Evolutionary conservation across 2,888 invertebrate species (phyloP).

Genomic region (Allacma fusca): DNA sequence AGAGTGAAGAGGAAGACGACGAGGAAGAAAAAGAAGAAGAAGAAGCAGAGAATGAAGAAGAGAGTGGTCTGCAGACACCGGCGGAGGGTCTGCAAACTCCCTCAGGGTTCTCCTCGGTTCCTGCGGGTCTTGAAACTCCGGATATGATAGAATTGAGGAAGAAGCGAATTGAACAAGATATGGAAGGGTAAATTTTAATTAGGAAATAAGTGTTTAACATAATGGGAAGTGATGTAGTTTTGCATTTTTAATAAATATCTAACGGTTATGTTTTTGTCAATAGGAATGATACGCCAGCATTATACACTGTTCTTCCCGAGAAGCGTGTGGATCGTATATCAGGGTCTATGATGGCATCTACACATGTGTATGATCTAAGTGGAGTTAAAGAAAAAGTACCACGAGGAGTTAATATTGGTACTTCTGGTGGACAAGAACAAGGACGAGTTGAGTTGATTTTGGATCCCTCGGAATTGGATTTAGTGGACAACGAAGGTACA

Average conservation of each 20-base stretch:
- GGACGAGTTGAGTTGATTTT: constrained; percentile 91
- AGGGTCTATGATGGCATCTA: constrained; percentile 96
- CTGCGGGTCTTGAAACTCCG: constrained; percentile 96
- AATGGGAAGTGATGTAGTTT: no score
- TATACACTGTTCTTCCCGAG: constrained; percentile 96
- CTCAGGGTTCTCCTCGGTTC: constrained; percentile 87
- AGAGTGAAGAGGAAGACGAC: constrained; percentile 71
- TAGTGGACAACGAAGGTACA: constrained; percentile 90
- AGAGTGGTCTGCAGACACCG: constrained; percentile 88
- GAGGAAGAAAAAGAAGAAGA: constrained; percentile 70
- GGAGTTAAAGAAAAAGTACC: constrained; percentile 61
- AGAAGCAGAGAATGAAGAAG: constrained; percentile 69
- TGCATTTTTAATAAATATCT: background rate
- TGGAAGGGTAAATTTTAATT: constrained; percentile 85
- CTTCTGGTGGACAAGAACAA: constrained; percentile 66
- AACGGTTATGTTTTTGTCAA: constrained; percentile 49
- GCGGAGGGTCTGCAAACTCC: constrained; percentile 95
- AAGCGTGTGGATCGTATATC: constrained; percentile 88
- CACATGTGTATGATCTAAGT: constrained; percentile 95
- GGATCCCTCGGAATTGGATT: constrained; percentile 95
- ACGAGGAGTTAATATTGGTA: constrained; percentile 54
- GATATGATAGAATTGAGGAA: constrained; percentile 98
- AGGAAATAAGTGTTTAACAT: no score
- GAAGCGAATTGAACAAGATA: constrained; percentile 93
- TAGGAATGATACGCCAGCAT: constrained; percentile 89